Evolutionary conservation across 2,888 invertebrate species (phyloP).

Genomic region (Cinara cedri): DNA sequence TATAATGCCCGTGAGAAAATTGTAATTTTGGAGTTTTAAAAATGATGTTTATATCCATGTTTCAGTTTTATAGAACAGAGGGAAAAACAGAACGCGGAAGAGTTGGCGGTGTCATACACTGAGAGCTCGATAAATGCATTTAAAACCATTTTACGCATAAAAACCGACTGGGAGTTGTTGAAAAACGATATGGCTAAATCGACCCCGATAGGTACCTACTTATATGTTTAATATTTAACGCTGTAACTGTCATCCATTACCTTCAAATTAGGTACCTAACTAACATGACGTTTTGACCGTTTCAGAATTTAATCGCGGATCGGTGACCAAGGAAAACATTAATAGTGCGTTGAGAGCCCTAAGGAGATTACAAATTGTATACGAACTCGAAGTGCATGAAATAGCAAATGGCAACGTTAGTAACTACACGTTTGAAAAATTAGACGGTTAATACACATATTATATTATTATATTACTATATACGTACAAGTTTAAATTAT

Average conservation of each 20-base stretch:
- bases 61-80: conserved; percentile 40
- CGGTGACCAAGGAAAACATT: background rate
- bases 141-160: conserved; percentile 29
- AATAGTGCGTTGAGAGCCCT: conserved; percentile 14
- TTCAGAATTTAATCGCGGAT: background rate
- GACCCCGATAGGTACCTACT: conserved; percentile 1
- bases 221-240: background rate
- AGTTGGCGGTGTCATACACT: conserved; percentile 11
- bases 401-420: background rate
- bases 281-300: background rate
- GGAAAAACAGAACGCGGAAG: conserved; percentile 10
- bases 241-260: background rate
- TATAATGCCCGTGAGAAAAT: too few relatives aligned
- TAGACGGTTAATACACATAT: background rate
- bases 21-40: background rate
- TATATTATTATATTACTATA: background rate
- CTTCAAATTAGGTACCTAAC: background rate
- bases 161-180: conserved; percentile 38
- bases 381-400: background rate
- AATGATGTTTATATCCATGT: background rate
- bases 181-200: background rate
- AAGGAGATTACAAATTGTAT: conserved; percentile 38
- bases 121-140: conserved; percentile 41
- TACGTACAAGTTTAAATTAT: background rate
- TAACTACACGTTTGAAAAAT: background rate